phyloP scores from a whole-genome alignment of 1,140 invertebrate species.

The Wasmannia auropunctata region DNA sequence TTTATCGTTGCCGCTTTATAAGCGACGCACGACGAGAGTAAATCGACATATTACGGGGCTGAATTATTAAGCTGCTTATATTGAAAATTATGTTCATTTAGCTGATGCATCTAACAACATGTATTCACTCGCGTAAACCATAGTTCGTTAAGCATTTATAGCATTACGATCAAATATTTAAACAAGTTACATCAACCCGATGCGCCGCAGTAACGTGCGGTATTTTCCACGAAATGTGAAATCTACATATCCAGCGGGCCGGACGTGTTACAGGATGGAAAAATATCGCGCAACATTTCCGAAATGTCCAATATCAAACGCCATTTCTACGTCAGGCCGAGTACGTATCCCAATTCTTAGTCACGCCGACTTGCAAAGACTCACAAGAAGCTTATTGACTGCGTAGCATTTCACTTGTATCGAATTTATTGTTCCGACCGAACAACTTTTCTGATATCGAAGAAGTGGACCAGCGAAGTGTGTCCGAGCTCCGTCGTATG shows the following conservation, averaged over 20 bases:
- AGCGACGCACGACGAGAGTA: constrained; percentile 21
- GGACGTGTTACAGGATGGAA: background rate
- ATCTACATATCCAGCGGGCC: background rate
- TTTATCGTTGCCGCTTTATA: constrained; percentile 25
- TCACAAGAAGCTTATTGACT: too few species aligned
- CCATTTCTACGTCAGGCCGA: background rate
- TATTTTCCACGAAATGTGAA: background rate
- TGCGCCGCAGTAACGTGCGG: background rate
- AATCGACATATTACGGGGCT: constrained; percentile 26
- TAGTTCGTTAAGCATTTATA: constrained; percentile 36
- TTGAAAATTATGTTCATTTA: constrained; percentile 24
- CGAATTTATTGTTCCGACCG: constrained; percentile 8
- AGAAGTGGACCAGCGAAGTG: background rate
- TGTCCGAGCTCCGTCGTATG: background rate
- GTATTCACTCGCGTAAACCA: background rate
- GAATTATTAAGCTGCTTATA: constrained; percentile 47
- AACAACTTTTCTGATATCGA: constrained; percentile 7
- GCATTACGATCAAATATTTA: constrained; percentile 26
- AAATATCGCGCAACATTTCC: background rate
- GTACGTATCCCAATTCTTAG: background rate
- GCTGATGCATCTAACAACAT: constrained; percentile 2
- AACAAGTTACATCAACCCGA: background rate
- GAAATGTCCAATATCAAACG: background rate
- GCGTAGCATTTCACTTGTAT: too few species aligned
- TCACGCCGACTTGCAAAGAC: background rate